Conservation (phyloP, 1,140 invertebrate species). For the Portunus trituberculatus region DNA sequence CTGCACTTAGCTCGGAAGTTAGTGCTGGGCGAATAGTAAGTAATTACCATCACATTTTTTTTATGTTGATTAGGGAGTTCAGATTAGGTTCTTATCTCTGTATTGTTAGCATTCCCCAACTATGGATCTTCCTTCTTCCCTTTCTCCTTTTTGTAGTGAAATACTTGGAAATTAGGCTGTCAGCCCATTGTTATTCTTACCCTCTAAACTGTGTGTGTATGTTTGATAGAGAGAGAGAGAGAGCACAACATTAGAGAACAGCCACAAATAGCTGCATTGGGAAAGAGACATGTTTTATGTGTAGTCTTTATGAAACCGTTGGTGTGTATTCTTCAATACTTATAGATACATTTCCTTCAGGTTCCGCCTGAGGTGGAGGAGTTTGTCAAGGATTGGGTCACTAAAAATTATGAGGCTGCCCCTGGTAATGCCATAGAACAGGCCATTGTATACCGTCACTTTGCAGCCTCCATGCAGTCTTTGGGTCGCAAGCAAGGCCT, state of each 20-base stretch:
- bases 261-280: no score
- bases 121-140: background rate
- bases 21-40: constrained; percentile 59
- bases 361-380: constrained; percentile 75
- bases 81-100: background rate
- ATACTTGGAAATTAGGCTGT: background rate
- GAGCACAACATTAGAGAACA: no score
- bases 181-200: background rate
- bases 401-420: constrained; percentile 73
- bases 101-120: background rate
- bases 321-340: background rate
- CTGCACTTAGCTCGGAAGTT: constrained; percentile 18
- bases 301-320: background rate
- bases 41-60: background rate
- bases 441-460: constrained; percentile 77
- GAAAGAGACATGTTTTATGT: background rate
- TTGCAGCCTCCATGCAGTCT: constrained; percentile 77
- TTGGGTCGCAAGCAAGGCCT: constrained; percentile 75
- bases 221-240: background rate
- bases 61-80: background rate
- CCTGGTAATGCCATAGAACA: constrained; percentile 74
- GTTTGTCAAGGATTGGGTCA: constrained; percentile 76
- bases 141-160: background rate
- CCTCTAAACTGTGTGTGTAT: background rate
- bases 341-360: constrained; percentile 35